These are phyloP conservation scores for Atherix ibis DNA, from an alignment of 2,888 invertebrate genomes.

Conservation along the genomic window DNA sequence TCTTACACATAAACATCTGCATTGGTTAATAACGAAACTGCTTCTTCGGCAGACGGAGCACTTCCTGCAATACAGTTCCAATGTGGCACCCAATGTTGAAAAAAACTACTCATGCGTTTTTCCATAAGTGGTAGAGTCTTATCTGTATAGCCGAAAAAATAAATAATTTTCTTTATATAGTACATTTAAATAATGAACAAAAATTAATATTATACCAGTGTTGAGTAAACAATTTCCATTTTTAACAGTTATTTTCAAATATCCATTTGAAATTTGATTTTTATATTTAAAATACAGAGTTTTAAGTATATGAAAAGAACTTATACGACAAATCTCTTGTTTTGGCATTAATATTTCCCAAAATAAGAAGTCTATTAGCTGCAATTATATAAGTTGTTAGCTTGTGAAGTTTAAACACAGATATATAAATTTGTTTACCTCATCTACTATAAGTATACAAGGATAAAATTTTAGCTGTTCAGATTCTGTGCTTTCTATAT, in stretches of 20 bases:
- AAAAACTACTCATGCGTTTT: slow-evolving; percentile 33
- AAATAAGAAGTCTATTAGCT: slow-evolving; percentile 29
- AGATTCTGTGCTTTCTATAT: no score
- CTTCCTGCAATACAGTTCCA: slow-evolving; percentile 34
- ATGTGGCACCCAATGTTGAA: slow-evolving; percentile 34
- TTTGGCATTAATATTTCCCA: slow-evolving; percentile 28
- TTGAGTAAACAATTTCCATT: slow-evolving; percentile 24
- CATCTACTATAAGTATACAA: slow-evolving; percentile 27
- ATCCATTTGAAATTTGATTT: slow-evolving; percentile 20
- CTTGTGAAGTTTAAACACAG: no score
- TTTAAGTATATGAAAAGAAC: slow-evolving; percentile 25
- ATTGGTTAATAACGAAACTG: slow-evolving; percentile 34
- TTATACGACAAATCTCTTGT: slow-evolving; percentile 27
- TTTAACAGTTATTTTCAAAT: slow-evolving; percentile 18
- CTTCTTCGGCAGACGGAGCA: slow-evolving; percentile 37
- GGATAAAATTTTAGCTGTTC: slow-evolving; percentile 16
- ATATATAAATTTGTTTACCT: no score
- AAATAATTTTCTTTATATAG: no score
- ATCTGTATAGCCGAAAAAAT: no score
- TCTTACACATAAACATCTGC: slow-evolving; percentile 44
- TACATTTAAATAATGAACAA: no score
- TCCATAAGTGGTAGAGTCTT: slow-evolving; percentile 33
- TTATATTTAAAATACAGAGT: slow-evolving; percentile 21
- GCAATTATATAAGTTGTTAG: slow-evolving; percentile 4
- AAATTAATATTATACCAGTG: slow-evolving; percentile 18